Percentiles rank a stretch among this genome's conserved stretches.
Conservation (phyloP, 2,797 vertebrate genomes). For the Hippoglossus hippoglossus region DNA sequence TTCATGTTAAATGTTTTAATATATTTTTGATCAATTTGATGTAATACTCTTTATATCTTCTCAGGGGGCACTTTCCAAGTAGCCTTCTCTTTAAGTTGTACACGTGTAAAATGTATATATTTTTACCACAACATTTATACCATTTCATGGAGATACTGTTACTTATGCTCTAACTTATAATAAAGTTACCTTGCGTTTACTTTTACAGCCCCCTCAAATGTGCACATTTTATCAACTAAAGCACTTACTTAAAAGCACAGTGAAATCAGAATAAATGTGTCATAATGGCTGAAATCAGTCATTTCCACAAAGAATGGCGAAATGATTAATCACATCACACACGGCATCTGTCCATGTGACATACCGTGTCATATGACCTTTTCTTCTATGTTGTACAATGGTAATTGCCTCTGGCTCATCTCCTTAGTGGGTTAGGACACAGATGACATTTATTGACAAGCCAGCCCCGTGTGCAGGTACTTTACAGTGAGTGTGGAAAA, state of each 20-base stretch:
- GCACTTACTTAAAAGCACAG: slow-evolving; percentile 24
- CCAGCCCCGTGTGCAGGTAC: slow-evolving; percentile 16
- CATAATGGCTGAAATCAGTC: slow-evolving; percentile 17
- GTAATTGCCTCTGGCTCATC: slow-evolving; percentile 51
- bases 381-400: slow-evolving; percentile 51
- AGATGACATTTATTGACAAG: slow-evolving; percentile 63
- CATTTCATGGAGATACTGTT: too few species aligned
- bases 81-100: too few species aligned
- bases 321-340: slow-evolving; percentile 55
- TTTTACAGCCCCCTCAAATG: too few species aligned
- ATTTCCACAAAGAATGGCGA: neutral
- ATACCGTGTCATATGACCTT: slow-evolving; percentile 56
- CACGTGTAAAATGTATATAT: too few species aligned
- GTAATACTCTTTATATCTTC: too few species aligned
- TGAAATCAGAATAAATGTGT: neutral
- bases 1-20: too few species aligned
- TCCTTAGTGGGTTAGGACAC: slow-evolving; percentile 45
- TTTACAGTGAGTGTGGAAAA: slow-evolving; percentile 25
- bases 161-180: too few species aligned
- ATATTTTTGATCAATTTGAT: too few species aligned
- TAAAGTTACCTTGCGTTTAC: too few species aligned
- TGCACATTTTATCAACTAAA: too few species aligned
- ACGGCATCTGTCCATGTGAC: slow-evolving; percentile 40
- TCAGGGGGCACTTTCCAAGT: too few species aligned
- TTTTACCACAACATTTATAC: too few species aligned